Base-by-base conservation (phyloP, 2,888 invertebrate species). In the Ennomos quercinarius region DNA sequence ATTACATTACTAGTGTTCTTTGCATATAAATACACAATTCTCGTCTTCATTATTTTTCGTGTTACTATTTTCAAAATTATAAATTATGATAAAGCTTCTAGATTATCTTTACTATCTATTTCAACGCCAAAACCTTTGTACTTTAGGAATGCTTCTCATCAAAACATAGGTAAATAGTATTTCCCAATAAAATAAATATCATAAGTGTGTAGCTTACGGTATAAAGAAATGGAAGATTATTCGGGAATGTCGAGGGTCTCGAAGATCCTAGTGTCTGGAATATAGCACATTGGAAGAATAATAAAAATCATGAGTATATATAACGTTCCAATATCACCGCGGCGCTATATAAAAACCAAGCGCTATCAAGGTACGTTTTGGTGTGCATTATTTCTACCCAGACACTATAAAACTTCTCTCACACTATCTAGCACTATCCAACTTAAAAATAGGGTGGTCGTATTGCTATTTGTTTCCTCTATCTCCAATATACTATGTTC, bases 401-500 rank as follows among this genome's bases (percentile, higher is more conserved):
- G 34, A 37, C 13, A 43, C 27, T 52, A 42, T 41, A 42, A 12
- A 35, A 35, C 9, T 38, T 51, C 42, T 60, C 34, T 60, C 43
- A 43, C 58, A 56, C 45, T 49, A 51, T 53, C 36, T 61, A 64
- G 57, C 54, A 57, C 60, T 67, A 70, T 71, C 68, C 68, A 70
- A 67, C 69, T 72, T 74, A 71, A 50, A 61, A 66, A 59, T 73
- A 70, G 71, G 71, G 72, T 71, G 70, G 71, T 70, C 69, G 67
- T 64, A 48, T 48, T 70, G 57, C 63, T 56, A 68, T 64, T 70
- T 71, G 57, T 67, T 72, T 68, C 64, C 61, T 46, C 68, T 64
- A 13, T 71, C 71, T 72, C 67, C 71, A 67, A 68, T 63, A 63
- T 47, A 68, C 72, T 75, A 73, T 77, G 80, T 83, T 81, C 78